Evolutionary conservation across 2,888 invertebrate species (phyloP), one percentile per base, ranked within the genome.

Genomic region (Ochropleura leucogaster): DNA sequence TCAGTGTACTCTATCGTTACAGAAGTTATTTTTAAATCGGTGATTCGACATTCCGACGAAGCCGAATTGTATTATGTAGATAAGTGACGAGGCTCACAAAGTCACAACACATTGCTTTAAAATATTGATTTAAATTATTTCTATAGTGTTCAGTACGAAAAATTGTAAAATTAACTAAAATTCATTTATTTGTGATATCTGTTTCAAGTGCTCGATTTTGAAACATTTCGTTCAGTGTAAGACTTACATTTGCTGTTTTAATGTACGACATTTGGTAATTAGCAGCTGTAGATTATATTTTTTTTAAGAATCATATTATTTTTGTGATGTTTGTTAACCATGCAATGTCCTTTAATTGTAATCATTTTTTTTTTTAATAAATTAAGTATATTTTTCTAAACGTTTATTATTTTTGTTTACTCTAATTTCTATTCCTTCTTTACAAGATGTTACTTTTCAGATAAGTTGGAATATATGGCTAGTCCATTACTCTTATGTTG

Each of bases 291-390:
- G 77, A 84, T 73, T 85, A 73, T 85, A 84, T 88, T 84, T 84
- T 87, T 87, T 87, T 79, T 81, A 87, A 86, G 85, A 84, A 82
- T 84, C 83, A 82, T 89, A 89, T 87, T 89, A 89, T 90, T 90
- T 88, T 90, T 92, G 90, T 92, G 92, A 90, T 89, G 92, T 92
- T 93, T 91, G 91, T 93, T 92, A 90, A 92, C 92, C 92, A 93
- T 92, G 90, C 90, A 89, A 91, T 91, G 90, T 92, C 91, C 88
- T 87, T 89, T 90, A 78, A 92, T 90, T 92, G 89, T 94, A 92
- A 92, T 92, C 92, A 89, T 86, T 89, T 89, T 82, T 92, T n/a
- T 92, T 87, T 90, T 86, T 79, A 92, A 92, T 93, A 93, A 90
- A 93, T 88, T 90, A 92, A 88, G 87, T 90, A 88, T 92, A 92